Conservation (phyloP, 2,888 invertebrate species). For the Cabera pusaria region DNA sequence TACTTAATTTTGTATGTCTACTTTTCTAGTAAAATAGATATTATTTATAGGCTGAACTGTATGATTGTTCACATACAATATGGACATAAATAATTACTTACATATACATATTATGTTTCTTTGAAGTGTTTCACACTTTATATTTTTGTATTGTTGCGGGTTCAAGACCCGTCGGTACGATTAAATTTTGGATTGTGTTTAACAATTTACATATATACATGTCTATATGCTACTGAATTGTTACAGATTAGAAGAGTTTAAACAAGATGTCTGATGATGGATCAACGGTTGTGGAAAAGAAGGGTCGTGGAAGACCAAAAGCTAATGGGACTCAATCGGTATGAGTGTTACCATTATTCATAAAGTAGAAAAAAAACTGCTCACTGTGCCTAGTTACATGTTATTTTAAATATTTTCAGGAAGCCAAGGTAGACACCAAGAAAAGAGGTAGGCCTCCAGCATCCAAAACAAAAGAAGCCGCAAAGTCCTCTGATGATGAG, state of each 20-base stretch:
- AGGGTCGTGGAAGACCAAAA: constrained; percentile 79
- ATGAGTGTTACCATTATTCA: constrained; percentile 26
- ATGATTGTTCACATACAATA: too few species aligned
- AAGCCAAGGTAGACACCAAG: constrained; percentile 75
- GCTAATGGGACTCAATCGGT: constrained; percentile 77
- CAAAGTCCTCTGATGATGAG: constrained; percentile 79
- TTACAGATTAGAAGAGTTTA: constrained; percentile 45
- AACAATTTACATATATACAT: too few species aligned
- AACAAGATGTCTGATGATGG: constrained; percentile 80
- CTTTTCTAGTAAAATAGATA: too few species aligned
- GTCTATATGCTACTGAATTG: constrained; percentile 5
- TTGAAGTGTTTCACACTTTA: too few species aligned
- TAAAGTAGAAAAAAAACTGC: too few species aligned
- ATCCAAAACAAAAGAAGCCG: constrained; percentile 77
- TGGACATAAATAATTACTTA: not conserved
- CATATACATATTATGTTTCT: too few species aligned
- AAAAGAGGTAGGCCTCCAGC: constrained; percentile 75
- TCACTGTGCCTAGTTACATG: constrained; percentile 5
- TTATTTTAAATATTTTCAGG: constrained; percentile 47
- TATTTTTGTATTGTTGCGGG: too few species aligned
- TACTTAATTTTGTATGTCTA: too few species aligned
- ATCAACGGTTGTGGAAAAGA: constrained; percentile 78
- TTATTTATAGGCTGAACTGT: too few species aligned
- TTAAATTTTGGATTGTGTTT: too few species aligned
- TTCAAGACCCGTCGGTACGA: too few species aligned